Evolutionary conservation across 2,888 invertebrate genomes (phyloP), one percentile per base, ranked within the genome.

Genomic region (Julus scandinavius): DNA sequence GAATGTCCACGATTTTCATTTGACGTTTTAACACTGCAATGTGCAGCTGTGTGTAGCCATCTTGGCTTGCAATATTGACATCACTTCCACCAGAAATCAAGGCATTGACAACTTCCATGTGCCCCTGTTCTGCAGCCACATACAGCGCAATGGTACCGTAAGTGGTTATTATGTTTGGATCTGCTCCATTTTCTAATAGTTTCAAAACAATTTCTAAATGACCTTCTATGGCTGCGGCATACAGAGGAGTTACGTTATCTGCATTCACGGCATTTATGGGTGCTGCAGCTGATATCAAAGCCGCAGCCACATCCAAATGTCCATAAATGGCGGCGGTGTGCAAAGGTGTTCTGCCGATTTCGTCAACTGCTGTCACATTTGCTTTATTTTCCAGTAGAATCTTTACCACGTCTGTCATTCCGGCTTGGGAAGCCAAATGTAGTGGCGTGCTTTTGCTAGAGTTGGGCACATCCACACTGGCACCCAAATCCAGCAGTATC

Each of bases 401-500:
- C 2, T 87, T 87, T 38, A 45, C 80, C 17, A 87, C 11, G 6
- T 87, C 80, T n/a, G 80, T 2, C 17, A n/a, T 40, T 15, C 87
- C 87, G 9, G 40, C 38, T 80, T 41, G 72, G 11, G 80, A 15
- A 9, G 72, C 63, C n/a, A 41, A 20, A 29, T 87, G 87, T 9
- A 87, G 49, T n/a, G 87, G 40, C 38, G 87, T 87, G 45, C 72
- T 80, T 15, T 80, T 40, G 45, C 17, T 87, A 17, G 40, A 15
- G 29, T 87, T 50, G 87, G 41, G n/a, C 87, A 91, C 91, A 91
- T 95, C 94, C 0, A 96, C 94, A 90, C 95, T 94, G 0, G 96
- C 95, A 29, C 95, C 95, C 88, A 94, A 9, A 17, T 86, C 29
- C 17, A 88, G 41, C 1, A 88, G 45, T 17, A 49, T 9, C 20